A percentile compares a stretch with the other conserved stretches of the same genome.
phyloP scores from a whole-genome alignment of 2,888 invertebrate species.

The Ennomos erosarius region DNA sequence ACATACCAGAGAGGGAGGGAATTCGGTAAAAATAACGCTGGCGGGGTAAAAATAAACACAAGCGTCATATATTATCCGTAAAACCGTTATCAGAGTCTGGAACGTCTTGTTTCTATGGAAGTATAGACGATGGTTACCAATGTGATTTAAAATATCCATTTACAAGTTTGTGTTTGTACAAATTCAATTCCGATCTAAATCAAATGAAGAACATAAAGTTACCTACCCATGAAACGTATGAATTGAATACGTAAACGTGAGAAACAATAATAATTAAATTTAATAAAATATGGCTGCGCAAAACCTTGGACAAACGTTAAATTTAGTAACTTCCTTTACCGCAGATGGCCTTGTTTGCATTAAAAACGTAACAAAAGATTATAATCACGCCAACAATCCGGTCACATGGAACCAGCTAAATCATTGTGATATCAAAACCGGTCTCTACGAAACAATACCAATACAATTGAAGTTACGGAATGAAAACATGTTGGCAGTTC shows the following conservation, averaged over 20 bases:
- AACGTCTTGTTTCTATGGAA: slow-evolving; percentile 8
- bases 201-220: too few relatives aligned
- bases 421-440: slow-evolving; percentile 13
- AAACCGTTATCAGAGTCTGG: slow-evolving; percentile 12
- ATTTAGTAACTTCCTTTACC: slow-evolving; percentile 8
- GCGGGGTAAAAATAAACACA: slow-evolving; percentile 23
- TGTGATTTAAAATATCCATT: too few relatives aligned
- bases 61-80: slow-evolving; percentile 13
- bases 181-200: background rate
- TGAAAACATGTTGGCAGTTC: slow-evolving; percentile 24
- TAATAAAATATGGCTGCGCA: too few relatives aligned
- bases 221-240: too few relatives aligned
- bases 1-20: slow-evolving; percentile 35
- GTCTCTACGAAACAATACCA: slow-evolving; percentile 5
- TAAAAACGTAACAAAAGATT: slow-evolving; percentile 19
- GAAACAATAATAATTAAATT: too few relatives aligned
- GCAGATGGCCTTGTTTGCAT: slow-evolving; percentile 16
- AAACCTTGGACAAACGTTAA: too few relatives aligned
- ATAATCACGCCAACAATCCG: slow-evolving; percentile 9
- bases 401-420: slow-evolving; percentile 12
- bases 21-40: slow-evolving; percentile 39
- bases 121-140: background rate
- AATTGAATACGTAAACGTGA: too few relatives aligned
- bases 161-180: too few relatives aligned
- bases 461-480: slow-evolving; percentile 18